Percentiles rank a stretch among this genome's conserved stretches.
Evolutionary conservation across 1,140 invertebrate species (phyloP).

Genomic region (Brachionus koreanus): DNA sequence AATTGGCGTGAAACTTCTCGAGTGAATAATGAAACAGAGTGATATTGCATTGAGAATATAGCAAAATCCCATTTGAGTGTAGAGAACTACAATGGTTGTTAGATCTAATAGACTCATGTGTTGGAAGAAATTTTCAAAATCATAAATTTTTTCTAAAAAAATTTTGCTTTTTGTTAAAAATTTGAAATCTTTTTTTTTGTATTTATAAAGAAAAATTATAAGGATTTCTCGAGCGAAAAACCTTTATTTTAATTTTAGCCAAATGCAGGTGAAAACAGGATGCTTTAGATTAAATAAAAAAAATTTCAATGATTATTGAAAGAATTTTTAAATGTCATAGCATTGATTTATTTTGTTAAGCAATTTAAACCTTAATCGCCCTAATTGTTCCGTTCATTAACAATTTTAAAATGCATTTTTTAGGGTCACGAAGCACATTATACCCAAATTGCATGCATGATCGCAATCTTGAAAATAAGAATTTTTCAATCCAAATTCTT

Average conservation of each 20-base stretch:
- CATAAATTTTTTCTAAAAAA: background rate
- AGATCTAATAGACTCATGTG: background rate
- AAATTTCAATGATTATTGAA: background rate
- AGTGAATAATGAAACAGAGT: background rate
- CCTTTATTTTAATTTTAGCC: background rate
- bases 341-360: background rate
- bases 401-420: background rate
- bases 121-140: background rate
- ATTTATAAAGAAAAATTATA: no score
- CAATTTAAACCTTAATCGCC: background rate
- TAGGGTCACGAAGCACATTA: background rate
- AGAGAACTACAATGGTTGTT: conserved; percentile 8
- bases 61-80: conserved; percentile 26
- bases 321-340: background rate
- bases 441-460: background rate
- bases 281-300: background rate
- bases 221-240: background rate
- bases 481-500: background rate
- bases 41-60: conserved; percentile 20
- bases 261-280: background rate
- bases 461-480: background rate
- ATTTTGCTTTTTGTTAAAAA: background rate
- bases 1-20: background rate
- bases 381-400: background rate
- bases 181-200: background rate